Base-by-base conservation (phyloP, 2,797 vertebrate genomes). In the Muscicapa striata region DNA sequence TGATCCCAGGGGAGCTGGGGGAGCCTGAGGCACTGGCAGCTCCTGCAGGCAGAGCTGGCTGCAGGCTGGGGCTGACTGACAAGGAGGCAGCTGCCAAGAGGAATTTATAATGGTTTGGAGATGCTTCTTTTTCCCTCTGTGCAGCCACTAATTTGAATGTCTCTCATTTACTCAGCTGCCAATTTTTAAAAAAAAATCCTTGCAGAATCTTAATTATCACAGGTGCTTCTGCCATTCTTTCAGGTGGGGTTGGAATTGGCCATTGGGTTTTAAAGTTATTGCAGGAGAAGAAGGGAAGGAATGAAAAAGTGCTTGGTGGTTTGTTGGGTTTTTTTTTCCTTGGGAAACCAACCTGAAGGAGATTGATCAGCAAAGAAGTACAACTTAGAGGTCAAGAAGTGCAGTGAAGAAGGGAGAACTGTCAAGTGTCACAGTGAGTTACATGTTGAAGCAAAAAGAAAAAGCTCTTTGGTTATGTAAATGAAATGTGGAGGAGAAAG, bases 401-500 rank as follows among this genome's bases (percentile, higher is more conserved):
- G 54, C 8, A 43, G 58, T 30, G 62, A 32, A 58, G 74, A 89
- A 78, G 62, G 76, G 78, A 68, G 80, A 82, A 7, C 62, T 86
- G 88, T 62, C 94, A 90, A 72, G 55, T 87, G 90, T 84, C 93
- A 59, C 49, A 66, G 80, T 21, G 66, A 93, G 58, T 87, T 90
- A 72, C 27, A 27, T 3, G 23, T 43, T 40, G 58, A 75, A 88
- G 30, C 11, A 49, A 30, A 70, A 62, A 78, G 49, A 36, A 80
- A 75, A 48, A 18, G 1, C 64, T 90, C 51, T 68, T 92, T 82
- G 62, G n/a, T 79, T 76, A 86, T 90, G 74, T 17, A 91, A 84
- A 96, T 86, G 69, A 43, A 67, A 21, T 5, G 41, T 83, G 69
- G 38, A 77, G 84, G 32, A 72, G 62, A 59, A 45, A 45, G 32